These are phyloP conservation scores for Neofelis nebulosa DNA, from an alignment of 2,113 vertebrate species.

Conservation along the genomic window DNA sequence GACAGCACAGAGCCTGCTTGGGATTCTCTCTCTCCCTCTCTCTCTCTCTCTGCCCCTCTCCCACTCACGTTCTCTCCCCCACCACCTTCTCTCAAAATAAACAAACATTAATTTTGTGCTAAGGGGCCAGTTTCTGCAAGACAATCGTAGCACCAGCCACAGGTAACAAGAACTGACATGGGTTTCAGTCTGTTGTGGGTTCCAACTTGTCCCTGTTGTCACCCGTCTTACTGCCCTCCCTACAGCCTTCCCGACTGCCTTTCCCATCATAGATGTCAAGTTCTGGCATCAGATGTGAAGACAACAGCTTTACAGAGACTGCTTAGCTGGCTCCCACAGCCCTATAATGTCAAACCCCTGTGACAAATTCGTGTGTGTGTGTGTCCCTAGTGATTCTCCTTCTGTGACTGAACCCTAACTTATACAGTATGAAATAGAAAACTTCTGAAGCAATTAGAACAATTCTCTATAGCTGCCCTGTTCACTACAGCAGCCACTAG, in stretches of 20 bases:
- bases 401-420: constrained; percentile 31
- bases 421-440: not conserved
- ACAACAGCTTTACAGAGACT: not conserved
- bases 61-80: no score
- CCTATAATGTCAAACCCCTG: not conserved
- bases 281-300: not conserved
- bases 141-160: not conserved
- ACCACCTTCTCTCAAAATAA: no score
- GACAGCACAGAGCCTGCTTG: no score
- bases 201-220: not conserved
- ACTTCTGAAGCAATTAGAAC: not conserved
- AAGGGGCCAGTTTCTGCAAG: not conserved
- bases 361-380: not conserved
- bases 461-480: not conserved
- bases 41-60: no score
- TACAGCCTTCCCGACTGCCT: not conserved
- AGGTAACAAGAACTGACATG: not conserved
- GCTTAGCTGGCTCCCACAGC: not conserved
- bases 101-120: not conserved
- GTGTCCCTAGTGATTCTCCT: not conserved
- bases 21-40: no score
- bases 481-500: not conserved
- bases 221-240: not conserved
- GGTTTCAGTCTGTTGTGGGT: not conserved
- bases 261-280: not conserved